A percentile compares a stretch with the other conserved stretches of the same genome.
phyloP scores from a whole-genome alignment of 30 jellyfish, hydroid and myxozoan genomes.

The Aurelia aurita complex sp. Pacific region DNA sequence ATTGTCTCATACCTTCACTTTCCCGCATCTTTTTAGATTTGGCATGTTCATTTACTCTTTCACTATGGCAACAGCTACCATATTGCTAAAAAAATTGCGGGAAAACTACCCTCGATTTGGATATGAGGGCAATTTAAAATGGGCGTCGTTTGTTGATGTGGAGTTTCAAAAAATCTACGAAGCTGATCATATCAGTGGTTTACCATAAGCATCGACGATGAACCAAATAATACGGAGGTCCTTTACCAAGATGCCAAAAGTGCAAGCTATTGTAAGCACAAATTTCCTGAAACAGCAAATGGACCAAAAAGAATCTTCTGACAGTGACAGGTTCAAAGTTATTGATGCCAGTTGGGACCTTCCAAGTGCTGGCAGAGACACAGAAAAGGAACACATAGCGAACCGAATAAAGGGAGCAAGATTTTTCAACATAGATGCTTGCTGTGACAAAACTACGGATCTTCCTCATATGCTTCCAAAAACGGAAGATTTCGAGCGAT shows the following conservation, averaged over 20 bases:
- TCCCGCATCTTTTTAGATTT: too few species aligned
- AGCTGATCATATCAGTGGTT: too few species aligned
- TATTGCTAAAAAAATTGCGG: background rate
- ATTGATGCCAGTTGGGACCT: slow-evolving; percentile 92
- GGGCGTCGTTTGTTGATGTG: background rate
- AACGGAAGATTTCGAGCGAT: slow-evolving; percentile 46
- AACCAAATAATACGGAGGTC: slow-evolving; percentile 10
- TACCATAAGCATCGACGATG: background rate
- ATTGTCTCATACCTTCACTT: too few species aligned
- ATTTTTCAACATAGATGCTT: slow-evolving; percentile 71
- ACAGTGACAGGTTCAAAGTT: slow-evolving; percentile 41
- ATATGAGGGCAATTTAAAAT: background rate
- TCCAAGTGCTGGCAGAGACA: slow-evolving; percentile 54
- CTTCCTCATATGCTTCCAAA: slow-evolving; percentile 87
- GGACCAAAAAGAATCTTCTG: slow-evolving; percentile 32
- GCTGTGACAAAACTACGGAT: slow-evolving; percentile 66
- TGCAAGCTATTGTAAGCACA: slow-evolving; percentile 37
- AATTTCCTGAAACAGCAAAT: slow-evolving; percentile 36
- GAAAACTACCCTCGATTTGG: background rate
- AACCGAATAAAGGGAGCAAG: slow-evolving; percentile 70
- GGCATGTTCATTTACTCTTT: too few species aligned
- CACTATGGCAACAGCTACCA: too few species aligned
- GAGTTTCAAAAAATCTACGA: background rate
- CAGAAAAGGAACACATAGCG: slow-evolving; percentile 49
- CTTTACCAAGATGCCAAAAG: background rate